A percentile compares a stretch with the other conserved stretches of the same genome.
phyloP scores from a whole-genome alignment of 2,797 vertebrate species.

The Channa striata region DNA sequence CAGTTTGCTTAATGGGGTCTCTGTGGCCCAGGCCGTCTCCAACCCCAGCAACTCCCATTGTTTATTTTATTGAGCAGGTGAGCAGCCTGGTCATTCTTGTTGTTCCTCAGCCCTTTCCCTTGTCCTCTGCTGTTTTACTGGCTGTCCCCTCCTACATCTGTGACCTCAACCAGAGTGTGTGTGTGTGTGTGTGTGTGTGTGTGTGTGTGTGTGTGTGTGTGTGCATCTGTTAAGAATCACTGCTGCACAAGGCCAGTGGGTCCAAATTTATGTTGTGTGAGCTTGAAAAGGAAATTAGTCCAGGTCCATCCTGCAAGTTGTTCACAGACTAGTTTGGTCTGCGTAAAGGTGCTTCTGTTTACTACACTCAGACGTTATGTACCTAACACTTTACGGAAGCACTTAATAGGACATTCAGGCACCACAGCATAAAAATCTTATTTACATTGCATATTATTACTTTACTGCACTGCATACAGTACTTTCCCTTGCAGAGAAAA shows the following conservation, averaged over 20 bases:
- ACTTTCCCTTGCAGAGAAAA: slow-evolving; percentile 1
- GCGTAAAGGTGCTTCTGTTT: slow-evolving; percentile 20
- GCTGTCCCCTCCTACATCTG: not conserved
- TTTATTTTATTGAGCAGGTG: slow-evolving; percentile 58
- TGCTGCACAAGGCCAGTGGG: slow-evolving; percentile 35
- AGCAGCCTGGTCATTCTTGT: slow-evolving; percentile 44
- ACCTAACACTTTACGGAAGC: not conserved
- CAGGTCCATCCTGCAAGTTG: slow-evolving; percentile 10
- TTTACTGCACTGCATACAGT: not conserved
- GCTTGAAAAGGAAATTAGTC: slow-evolving; percentile 18
- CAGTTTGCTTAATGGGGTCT: slow-evolving; percentile 29
- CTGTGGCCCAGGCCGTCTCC: not conserved
- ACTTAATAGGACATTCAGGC: not conserved
- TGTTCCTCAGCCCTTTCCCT: slow-evolving; percentile 30
- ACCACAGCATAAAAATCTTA: not conserved
- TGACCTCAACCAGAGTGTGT: slow-evolving; percentile 38
- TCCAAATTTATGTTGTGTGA: slow-evolving; percentile 40
- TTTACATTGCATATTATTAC: not conserved
- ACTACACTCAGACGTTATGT: not conserved
- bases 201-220: slow-evolving; percentile 6
- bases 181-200: too few relatives aligned
- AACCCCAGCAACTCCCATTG: not conserved
- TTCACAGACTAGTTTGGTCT: not conserved
- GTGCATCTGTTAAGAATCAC: slow-evolving; percentile 15
- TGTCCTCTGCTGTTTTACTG: slow-evolving; percentile 31